A percentile compares a stretch with the other conserved stretches of the same genome.
Conservation (phyloP, 2,888 invertebrate species). For the Orthonychiurus folsomi region DNA sequence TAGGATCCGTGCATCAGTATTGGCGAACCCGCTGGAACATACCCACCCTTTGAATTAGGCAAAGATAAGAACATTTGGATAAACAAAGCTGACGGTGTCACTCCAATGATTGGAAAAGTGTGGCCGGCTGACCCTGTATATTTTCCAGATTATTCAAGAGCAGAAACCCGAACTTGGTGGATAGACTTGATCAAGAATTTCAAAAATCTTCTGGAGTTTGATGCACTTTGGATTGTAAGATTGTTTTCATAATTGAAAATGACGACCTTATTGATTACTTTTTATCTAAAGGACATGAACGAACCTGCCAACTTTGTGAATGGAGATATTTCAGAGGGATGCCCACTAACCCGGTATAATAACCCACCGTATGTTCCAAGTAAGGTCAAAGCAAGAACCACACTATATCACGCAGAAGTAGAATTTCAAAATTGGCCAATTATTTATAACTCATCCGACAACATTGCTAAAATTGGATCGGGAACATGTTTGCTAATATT, state of each 20-base stretch:
- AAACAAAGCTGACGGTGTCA: conserved; percentile 42
- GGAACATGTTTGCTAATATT: too few relatives aligned
- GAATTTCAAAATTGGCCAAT: background rate
- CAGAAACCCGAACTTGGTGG: conserved; percentile 66
- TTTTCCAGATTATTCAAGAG: conserved; percentile 43
- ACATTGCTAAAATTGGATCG: too few relatives aligned
- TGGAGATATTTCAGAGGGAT: conserved; percentile 6
- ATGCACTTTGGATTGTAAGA: conserved; percentile 56
- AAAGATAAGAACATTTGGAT: conserved; percentile 28
- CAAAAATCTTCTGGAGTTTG: conserved; percentile 56
- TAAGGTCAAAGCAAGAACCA: conserved; percentile 42
- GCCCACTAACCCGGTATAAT: conserved; percentile 45
- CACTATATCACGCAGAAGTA: too few relatives aligned
- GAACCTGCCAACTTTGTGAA: conserved; percentile 61
- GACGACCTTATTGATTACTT: background rate
- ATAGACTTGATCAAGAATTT: conserved; percentile 57
- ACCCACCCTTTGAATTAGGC: conserved; percentile 23
- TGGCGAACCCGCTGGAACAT: conserved; percentile 43
- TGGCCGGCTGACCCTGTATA: conserved; percentile 52
- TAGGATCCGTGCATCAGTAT: conserved; percentile 28
- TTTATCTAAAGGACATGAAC: conserved; percentile 57
- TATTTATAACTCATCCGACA: background rate
- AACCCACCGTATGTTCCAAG: conserved; percentile 60
- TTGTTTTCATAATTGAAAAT: background rate
- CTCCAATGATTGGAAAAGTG: conserved; percentile 46